phyloP scores from a whole-genome alignment of 2,113 vertebrate genomes.

The Anoplopoma fimbria region DNA sequence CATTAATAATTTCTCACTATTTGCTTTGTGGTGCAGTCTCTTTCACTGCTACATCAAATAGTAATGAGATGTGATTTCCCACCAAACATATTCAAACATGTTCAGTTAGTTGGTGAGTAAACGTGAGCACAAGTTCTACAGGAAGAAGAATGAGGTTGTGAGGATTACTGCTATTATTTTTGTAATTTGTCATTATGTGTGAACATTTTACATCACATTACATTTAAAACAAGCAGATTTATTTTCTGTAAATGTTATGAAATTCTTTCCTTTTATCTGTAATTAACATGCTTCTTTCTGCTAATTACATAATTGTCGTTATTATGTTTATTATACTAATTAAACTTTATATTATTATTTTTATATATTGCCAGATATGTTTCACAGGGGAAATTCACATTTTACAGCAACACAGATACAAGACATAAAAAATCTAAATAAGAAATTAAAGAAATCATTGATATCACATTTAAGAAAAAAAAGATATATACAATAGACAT shows the following conservation, averaged over 20 bases:
- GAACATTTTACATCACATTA: neutral
- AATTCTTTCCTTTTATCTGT: neutral
- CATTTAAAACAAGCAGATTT: neutral
- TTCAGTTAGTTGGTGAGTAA: neutral
- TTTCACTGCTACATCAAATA: neutral
- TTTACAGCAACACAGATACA: neutral
- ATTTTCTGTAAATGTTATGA: neutral
- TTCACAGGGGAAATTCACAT: neutral
- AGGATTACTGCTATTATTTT: slow-evolving; percentile 10
- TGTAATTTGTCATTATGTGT: neutral
- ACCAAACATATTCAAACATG: neutral
- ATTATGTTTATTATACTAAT: neutral
- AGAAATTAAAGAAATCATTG: neutral
- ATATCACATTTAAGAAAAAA: too few species aligned
- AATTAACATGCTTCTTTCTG: neutral
- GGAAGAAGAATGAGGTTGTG: neutral
- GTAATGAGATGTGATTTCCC: neutral
- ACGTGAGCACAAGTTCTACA: neutral
- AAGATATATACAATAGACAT: too few species aligned
- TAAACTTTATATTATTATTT: neutral
- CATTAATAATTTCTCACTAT: slow-evolving; percentile 24
- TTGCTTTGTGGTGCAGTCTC: slow-evolving; percentile 19
- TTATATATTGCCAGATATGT: neutral
- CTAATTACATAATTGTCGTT: neutral
- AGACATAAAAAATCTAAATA: neutral